These are phyloP conservation scores for Harpalus rubripes DNA, from an alignment of 2,888 invertebrate species.

Conservation along the genomic window DNA sequence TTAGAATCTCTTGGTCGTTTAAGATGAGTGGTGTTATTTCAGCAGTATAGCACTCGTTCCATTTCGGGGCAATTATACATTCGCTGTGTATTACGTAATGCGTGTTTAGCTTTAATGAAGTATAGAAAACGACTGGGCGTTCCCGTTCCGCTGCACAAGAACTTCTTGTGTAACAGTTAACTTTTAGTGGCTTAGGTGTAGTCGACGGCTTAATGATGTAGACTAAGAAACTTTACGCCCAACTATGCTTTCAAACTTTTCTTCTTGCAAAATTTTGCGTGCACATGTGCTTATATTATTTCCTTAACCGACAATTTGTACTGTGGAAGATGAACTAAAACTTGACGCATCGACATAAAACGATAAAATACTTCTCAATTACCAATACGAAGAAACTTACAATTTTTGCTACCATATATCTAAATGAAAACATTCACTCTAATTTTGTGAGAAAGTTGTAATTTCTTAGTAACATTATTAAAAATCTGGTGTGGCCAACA, in stretches of 20 bases:
- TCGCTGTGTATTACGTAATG: slow-evolving; percentile 38
- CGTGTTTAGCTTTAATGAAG: slow-evolving; percentile 47
- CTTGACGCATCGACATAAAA: no score
- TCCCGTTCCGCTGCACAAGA: slow-evolving; percentile 15
- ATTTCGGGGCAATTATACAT: slow-evolving; percentile 45
- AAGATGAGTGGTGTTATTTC: slow-evolving; percentile 24
- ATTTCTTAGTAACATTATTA: no score
- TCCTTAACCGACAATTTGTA: neutral
- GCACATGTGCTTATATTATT: slow-evolving; percentile 47
- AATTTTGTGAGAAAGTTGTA: no score
- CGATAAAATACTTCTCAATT: no score
- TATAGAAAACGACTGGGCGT: slow-evolving; percentile 45
- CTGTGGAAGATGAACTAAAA: no score
- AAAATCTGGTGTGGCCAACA: no score
- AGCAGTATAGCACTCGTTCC: slow-evolving; percentile 19
- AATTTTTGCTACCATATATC: no score
- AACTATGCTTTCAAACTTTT: slow-evolving; percentile 29
- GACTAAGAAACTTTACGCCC: slow-evolving; percentile 27
- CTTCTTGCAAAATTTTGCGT: slow-evolving; percentile 40
- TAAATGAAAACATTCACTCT: no score
- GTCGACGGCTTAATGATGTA: slow-evolving; percentile 44
- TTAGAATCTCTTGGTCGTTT: neutral
- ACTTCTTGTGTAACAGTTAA: slow-evolving; percentile 48
- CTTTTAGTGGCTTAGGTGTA: slow-evolving; percentile 52
- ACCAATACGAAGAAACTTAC: no score